phyloP scores from a whole-genome alignment of 2,888 invertebrate species.

The Notocelia uddmanniana region DNA sequence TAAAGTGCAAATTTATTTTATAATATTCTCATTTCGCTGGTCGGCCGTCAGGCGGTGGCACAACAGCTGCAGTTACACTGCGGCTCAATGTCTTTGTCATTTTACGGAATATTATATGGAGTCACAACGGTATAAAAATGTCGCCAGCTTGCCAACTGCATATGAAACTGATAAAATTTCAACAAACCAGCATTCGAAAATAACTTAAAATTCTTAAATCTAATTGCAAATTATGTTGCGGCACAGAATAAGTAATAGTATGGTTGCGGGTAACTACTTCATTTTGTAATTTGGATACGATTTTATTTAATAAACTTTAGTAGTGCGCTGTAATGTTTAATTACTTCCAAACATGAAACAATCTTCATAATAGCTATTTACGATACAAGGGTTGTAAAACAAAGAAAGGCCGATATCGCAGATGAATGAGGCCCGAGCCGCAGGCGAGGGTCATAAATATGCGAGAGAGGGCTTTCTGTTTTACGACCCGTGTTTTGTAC shows the following conservation, averaged over 20 bases:
- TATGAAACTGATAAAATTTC: conserved; percentile 24
- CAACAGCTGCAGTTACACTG: conserved; percentile 41
- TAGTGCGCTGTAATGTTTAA: not conserved
- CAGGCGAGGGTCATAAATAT: no score
- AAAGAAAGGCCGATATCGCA: no score
- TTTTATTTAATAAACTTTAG: not conserved
- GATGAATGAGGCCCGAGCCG: no score
- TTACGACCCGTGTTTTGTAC: no score
- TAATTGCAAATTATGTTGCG: not conserved
- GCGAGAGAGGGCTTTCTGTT: no score
- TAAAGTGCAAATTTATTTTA: conserved; percentile 19
- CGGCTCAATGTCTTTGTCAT: conserved; percentile 23
- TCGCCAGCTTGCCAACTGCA: conserved; percentile 24
- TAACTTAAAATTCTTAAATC: not conserved
- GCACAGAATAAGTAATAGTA: no score
- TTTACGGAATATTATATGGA: conserved; percentile 35
- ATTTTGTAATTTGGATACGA: not conserved
- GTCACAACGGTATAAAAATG: conserved; percentile 33
- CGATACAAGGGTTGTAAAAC: no score
- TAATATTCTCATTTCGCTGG: conserved; percentile 5
- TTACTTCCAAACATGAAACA: not conserved
- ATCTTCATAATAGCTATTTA: not conserved
- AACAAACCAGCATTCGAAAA: conserved; percentile 1
- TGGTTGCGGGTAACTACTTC: no score
- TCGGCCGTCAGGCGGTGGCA: conserved; percentile 16